Evolutionary conservation across 1,140 invertebrate genomes (phyloP).

Genomic region (Steinernema feltiae): DNA sequence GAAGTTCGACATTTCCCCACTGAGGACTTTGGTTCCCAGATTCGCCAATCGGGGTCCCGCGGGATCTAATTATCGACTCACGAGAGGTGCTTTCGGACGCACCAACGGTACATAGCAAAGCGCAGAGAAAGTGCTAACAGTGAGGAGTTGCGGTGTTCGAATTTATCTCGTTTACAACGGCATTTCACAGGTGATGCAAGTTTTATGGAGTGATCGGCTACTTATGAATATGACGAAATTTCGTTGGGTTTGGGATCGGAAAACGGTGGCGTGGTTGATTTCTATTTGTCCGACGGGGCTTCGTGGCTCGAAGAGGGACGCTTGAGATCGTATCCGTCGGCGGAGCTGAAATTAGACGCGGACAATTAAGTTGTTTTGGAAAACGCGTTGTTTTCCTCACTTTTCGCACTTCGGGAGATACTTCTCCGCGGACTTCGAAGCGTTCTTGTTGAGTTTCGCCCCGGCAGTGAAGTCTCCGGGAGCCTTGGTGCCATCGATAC

Average conservation of each 20-base stretch:
- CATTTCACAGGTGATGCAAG: too few species aligned
- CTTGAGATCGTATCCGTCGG: neutral
- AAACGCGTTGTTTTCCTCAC: neutral
- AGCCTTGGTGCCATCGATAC: neutral
- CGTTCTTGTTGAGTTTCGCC: constrained; percentile 7
- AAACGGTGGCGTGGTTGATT: neutral
- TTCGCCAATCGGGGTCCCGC: too few species aligned
- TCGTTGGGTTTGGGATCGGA: neutral
- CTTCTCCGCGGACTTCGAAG: neutral
- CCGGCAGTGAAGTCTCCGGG: neutral
- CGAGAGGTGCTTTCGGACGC: too few species aligned
- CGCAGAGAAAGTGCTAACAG: too few species aligned
- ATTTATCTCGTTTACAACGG: too few species aligned
- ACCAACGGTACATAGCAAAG: too few species aligned
- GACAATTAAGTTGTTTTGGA: neutral
- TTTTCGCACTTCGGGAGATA: neutral
- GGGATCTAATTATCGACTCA: too few species aligned
- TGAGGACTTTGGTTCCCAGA: too few species aligned
- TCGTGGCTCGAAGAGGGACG: neutral
- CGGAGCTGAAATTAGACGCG: neutral
- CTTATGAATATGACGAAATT: neutral
- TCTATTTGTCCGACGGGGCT: neutral
- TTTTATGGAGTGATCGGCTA: too few species aligned
- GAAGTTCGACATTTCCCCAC: too few species aligned
- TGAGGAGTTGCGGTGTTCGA: too few species aligned